Base-by-base conservation (phyloP, 2,888 invertebrate genomes). In the Laothoe populi region DNA sequence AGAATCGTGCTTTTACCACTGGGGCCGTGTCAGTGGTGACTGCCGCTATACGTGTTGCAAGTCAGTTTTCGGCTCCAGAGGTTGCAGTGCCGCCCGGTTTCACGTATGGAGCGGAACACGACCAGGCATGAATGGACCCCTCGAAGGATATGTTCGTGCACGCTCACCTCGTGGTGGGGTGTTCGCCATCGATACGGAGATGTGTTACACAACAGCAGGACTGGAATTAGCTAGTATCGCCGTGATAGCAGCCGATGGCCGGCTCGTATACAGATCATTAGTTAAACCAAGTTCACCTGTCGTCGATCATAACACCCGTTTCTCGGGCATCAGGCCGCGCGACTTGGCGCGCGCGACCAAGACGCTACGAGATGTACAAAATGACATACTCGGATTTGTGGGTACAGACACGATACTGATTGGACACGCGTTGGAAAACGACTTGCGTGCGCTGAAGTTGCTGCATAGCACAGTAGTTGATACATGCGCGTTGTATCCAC, bases 401-500 rank as follows among this genome's bases (percentile, higher is more conserved):
- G 94, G 94, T 65, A 95, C 95, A 7, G 95, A 97, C 65, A 97
- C 99, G 4, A 97, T 99, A 63, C 92, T 99, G 4, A 96, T 99
- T 65, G 99, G 99, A 0, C 99, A 99, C 87, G 97, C 97, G 21
- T 92, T 99, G 70, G 99, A 99, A 76, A 98, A 98, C 82, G 99
- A 99, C 90, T 92, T 99, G 62, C 94, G 97, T 19, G 97, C 97
- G 0, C 85, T 99, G 63, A 96, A 96, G 81, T 92, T 99, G 46
- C 93, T 98, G 8, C 99, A 99, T 81, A 88, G 94, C 2, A 95
- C 94, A 0, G 95, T 98, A 8, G 96, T 99, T 62, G 99, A 99
- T 81, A 99, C 99, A 0, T 95, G 98, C 31, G 94, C 97, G 23
- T 88, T 96, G 44, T 99, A 97, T 84, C 98, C 98, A 0, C 98